Evolutionary conservation across 1,140 invertebrate genomes (phyloP), one percentile per base, ranked within the genome.

Genomic region (Meloidogyne chitwoodi): DNA sequence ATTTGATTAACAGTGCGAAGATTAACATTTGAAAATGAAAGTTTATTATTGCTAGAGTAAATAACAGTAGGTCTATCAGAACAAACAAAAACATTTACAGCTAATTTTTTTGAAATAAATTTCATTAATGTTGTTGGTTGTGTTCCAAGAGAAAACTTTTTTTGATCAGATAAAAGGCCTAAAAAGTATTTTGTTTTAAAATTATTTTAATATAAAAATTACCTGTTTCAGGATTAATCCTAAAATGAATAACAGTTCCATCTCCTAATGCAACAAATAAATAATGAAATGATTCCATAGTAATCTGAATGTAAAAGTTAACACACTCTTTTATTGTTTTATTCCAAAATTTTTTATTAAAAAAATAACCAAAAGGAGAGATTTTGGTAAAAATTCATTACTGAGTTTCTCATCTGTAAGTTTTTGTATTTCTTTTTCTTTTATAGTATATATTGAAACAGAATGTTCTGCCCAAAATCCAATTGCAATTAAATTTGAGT

Each of bases 21-120:
- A 89, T 99, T 99, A 1, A 99, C 96, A 90, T 98, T 99, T 27
- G 95, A 98, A 89, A 99, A 99, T 0, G 99, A 95, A 4, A 99
- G 90, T 89, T 99, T 99, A 86, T 98, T 94, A 90, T 98, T 99
- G 11, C 94, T 96, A 11, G 94, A 97, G 89, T 98, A 99, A 80
- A 99, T 98, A 2, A 99, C 96, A 0, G 96, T 97, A 0, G 96
- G 96, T 67, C 96, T 91, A 88, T 99, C 96, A 0, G 94, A 97
- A 87, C 96, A 99, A 14, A 95, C 96, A 89, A 99, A 99, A 4
- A 99, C 94, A 89, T 98, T 98, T 19, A 93, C 95, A 0, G 94
- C 95, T 12, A 72, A 74, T 29, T 79, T 77, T 61, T 69, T 69
- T 16, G 95, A 95, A 79, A 92, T 91, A 85, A 99, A 99, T 22